These are phyloP conservation scores for Abrostola triplasia DNA, from an alignment of 2,888 invertebrate species.

Conservation along the genomic window DNA sequence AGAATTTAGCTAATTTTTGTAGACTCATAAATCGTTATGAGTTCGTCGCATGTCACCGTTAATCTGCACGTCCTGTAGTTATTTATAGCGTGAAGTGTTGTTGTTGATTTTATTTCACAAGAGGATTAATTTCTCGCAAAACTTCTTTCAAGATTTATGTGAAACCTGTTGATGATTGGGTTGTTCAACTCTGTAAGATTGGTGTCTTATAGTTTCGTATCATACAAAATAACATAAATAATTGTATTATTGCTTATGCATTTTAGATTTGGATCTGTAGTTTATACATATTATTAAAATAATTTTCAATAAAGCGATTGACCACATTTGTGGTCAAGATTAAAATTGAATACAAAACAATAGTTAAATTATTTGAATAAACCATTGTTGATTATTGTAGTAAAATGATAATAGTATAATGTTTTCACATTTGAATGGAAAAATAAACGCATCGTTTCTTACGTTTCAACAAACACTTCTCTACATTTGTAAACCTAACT, in stretches of 20 bases:
- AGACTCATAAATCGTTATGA: slow-evolving; percentile 29
- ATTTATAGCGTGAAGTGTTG: slow-evolving; percentile 35
- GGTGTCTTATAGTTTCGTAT: slow-evolving; percentile 5
- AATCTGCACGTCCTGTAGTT: slow-evolving; percentile 31
- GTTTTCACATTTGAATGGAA: too few relatives aligned
- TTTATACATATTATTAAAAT: neutral
- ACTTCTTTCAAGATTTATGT: slow-evolving; percentile 44
- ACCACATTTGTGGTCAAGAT: neutral
- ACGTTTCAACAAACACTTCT: too few relatives aligned
- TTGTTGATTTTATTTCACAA: slow-evolving; percentile 32
- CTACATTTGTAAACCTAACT: neutral
- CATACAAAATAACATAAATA: neutral
- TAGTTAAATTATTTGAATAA: too few relatives aligned
- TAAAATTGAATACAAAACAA: neutral
- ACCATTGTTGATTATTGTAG: too few relatives aligned
- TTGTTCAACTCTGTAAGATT: slow-evolving; percentile 17
- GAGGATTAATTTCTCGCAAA: slow-evolving; percentile 45
- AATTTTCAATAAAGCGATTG: neutral
- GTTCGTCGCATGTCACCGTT: slow-evolving; percentile 22
- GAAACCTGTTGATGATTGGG: slow-evolving; percentile 50
- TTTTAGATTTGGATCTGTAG: neutral
- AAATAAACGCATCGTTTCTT: too few relatives aligned
- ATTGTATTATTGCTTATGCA: neutral
- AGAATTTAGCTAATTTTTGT: slow-evolving; percentile 7
- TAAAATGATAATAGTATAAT: too few relatives aligned